phyloP scores from a whole-genome alignment of 2,888 invertebrate genomes.

The Pyrrhopygopsis socrates region DNA sequence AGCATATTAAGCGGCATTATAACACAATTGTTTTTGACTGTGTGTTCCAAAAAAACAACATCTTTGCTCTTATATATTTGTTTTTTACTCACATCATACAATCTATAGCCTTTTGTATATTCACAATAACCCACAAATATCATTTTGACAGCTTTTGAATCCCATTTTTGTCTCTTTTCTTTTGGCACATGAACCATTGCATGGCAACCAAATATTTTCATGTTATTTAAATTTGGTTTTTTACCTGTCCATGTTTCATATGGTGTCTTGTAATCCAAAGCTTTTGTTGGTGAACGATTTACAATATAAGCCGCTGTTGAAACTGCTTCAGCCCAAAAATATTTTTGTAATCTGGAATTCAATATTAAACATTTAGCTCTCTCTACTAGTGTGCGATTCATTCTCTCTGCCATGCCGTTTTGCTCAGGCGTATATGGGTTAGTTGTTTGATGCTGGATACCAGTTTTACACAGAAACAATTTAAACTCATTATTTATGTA shows the following conservation, averaged over 20 bases:
- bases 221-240: not conserved
- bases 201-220: slow-evolving; percentile 24
- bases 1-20: too few relatives aligned
- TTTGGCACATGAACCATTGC: slow-evolving; percentile 35
- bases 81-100: not conserved
- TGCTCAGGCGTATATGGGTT: slow-evolving; percentile 86
- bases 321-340: slow-evolving; percentile 14
- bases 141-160: slow-evolving; percentile 1
- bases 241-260: not conserved
- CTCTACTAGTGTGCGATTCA: slow-evolving; percentile 75
- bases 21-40: too few relatives aligned
- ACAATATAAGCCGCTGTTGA: slow-evolving; percentile 24
- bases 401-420: slow-evolving; percentile 87
- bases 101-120: slow-evolving; percentile 2
- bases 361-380: slow-evolving; percentile 62
- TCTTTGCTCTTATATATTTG: not conserved
- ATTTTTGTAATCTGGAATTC: not conserved
- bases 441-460: slow-evolving; percentile 83
- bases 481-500: slow-evolving; percentile 56
- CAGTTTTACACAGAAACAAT: slow-evolving; percentile 48
- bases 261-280: not conserved
- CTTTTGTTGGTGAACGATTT: slow-evolving; percentile 9
- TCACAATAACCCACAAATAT: slow-evolving; percentile 24
- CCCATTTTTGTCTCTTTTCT: slow-evolving; percentile 23
- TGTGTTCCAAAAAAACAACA: slow-evolving; percentile 1